Base-by-base conservation (phyloP, 2,888 invertebrate species). In the Endotricha flammealis region DNA sequence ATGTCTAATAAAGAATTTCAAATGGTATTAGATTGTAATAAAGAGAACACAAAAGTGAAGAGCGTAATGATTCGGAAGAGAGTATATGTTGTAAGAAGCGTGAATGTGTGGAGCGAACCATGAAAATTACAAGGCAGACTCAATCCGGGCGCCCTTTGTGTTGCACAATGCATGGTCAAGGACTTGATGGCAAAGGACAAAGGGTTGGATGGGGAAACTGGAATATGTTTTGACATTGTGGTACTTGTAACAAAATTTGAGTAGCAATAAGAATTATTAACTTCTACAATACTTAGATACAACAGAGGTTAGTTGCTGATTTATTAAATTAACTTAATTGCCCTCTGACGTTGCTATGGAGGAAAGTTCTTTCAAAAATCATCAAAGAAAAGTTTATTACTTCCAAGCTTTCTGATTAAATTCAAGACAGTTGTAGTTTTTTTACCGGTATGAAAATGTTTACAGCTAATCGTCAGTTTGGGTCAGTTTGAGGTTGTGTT, bases 1-100 rank as follows among this genome's bases (percentile, higher is more conserved):
- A 48, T 57, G 62, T 47, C 50, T 67, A 60, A 65, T 67, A 59
- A 64, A 61, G 62, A 70, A 76, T 66, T 64, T 62, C 64, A 77
- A 76, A 76, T 71, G 64, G 68, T 68, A 71, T 60, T 57, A 57
- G 53, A 42, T 40, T 48, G 73, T 69, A 72, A 78, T 74, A 77
- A 77, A 79, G 64, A 50, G 46, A 53, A 68, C 67, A 82, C 74
- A 85, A 82, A 79, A 69, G 74, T 72, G 71, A 67, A 64, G 74
- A 70, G 72, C 71, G 77, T 86, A 86, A 86, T 86, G 85, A 85
- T 80, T 83, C 70, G 85, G 82, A 85, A 85, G 77, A 72, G 74
- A 78, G 77, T 79, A 73, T 72, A 73, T 73, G 76, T 71, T 64
- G 42, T 42, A n/a, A 53, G 53, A 53, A 60, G 71, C 68, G 73